Evolutionary conservation across 2,888 invertebrate genomes (phyloP), one percentile per base, ranked within the genome.

Genomic region (Dicycla oo): DNA sequence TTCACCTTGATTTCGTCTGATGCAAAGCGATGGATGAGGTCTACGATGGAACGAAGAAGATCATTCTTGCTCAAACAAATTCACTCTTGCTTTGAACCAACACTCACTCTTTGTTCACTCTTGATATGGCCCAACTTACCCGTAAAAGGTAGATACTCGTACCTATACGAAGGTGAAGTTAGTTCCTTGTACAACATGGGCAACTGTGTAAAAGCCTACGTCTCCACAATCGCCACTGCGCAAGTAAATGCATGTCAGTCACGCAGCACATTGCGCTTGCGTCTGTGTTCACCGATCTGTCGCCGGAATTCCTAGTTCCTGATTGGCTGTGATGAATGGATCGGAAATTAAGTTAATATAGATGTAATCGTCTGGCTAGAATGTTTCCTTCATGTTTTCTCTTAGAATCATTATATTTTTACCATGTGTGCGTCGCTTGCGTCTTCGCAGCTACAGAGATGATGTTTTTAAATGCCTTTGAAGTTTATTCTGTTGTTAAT

Each of bases 291-390:
- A 45, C 43, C 15, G 69, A 82, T 80, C 66, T 71, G 74, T 57
- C 30, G 7, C 34, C 67, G 58, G 64, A 71, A 57, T 76, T 77
- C 81, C 81, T 74, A 20, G 68, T 85, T 80, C 69, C 73, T 73
- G 63, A 69, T 69, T 23, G 54, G 43, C 57, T 57, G 67, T 53
- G 58, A 47, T 70, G 18, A 81, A 66, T 77, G 61, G n/a, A 71
- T 71, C 38, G 72, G 78, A 79, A 78, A 78, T 78, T 54, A 70
- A 34, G 78, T 70, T 47, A 71, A 64, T 61, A 20, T 64, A 65
- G 7, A 8, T 63, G 23, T 49, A 49, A 60, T 64, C 43, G 26
- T 77, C 20, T 58, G 20, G 30, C 13, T 40, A 13, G 38, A 47
- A 20, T 30, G 47, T 62, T 75, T 26, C 26, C 63, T 69, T 81